phyloP scores from a whole-genome alignment of 2,113 vertebrate species.

The Brachyhypopomus gauderio region DNA sequence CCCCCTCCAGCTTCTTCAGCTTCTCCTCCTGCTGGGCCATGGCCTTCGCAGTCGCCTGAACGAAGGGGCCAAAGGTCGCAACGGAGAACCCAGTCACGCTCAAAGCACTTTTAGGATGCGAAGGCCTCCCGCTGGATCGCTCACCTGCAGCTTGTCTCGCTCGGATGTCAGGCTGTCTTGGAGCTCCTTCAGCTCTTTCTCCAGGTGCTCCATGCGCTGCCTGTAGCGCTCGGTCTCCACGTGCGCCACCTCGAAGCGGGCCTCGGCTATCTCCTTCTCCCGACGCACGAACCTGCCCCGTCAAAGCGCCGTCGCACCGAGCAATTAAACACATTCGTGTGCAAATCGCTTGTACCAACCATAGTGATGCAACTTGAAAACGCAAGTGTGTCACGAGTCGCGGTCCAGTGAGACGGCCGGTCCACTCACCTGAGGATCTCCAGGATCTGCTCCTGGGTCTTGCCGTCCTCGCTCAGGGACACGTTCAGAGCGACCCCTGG shows the following conservation, averaged over 20 bases:
- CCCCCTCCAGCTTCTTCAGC: conserved; percentile 95
- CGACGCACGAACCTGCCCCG: conserved; percentile 88
- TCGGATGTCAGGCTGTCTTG: conserved; percentile 87
- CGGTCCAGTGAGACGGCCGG: too few relatives aligned
- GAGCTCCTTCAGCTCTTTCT: conserved; percentile 87
- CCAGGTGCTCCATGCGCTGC: conserved; percentile 88
- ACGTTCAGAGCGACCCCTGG: conserved; percentile 76
- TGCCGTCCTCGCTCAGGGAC: conserved; percentile 88
- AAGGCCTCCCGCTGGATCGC: too few relatives aligned
- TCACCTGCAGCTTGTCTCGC: conserved; percentile 93
- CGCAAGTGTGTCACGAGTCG: background rate
- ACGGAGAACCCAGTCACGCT: background rate
- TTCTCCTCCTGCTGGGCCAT: conserved; percentile 94
- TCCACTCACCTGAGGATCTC: conserved; percentile 89
- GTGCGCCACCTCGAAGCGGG: conserved; percentile 91
- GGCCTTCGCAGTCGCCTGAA: conserved; percentile 90
- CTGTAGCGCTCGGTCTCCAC: conserved; percentile 90
- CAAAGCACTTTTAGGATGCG: background rate
- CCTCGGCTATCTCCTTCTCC: conserved; percentile 95
- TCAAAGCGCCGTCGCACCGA: background rate
- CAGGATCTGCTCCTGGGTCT: conserved; percentile 95
- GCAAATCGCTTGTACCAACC: too few relatives aligned
- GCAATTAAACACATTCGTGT: background rate
- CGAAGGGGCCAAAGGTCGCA: background rate
- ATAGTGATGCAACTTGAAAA: too few relatives aligned